Base-by-base conservation (phyloP, 2,888 invertebrate genomes). In the Pammene fasciana region DNA sequence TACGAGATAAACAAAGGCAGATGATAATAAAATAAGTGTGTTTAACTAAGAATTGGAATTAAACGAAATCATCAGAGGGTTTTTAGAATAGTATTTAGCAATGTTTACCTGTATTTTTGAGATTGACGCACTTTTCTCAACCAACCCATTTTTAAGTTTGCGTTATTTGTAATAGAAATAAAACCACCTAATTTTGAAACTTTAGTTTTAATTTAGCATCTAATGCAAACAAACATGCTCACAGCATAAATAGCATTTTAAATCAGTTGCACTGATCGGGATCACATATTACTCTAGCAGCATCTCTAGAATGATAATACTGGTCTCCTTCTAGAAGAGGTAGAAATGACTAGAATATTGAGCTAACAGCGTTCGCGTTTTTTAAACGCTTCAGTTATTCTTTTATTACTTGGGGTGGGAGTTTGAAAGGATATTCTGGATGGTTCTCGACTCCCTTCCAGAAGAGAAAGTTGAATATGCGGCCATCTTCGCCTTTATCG, bases 391-490 rank as follows among this genome's bases (percentile, higher is more conserved):
- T 34, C n/a, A 45, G 5, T 50, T 48, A 62, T 10, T 62, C 62
- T 52, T 50, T 50, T 18, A 62, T 16, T 9, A 18, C 41, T 9
- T 9, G n/a, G 26, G 38, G 14, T 11, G 71, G 71, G 56, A 82
- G 55, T 70, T 85, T 77, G 78, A 96, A 96, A 7, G 96, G 96
- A 86, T 96, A 96, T 72, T 95, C 93, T 0, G 95, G 95, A 86
- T 96, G 96, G 45, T 93, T 93, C 75, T 95, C 94, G 3, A 95
- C 94, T 11, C 95, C 94, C 82, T 94, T 94, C 91, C 94, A 94
- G 75, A 94, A 94, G 13, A 95, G 82, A 77, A 95, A 95, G 82
- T 95, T 93, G 75, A 96, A 95, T 73, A 96, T 95, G 72, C 96
- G 90, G 26, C 95, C 95, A 5, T 86, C 79, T 75, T 94, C 93